These are phyloP conservation scores for Neoseiulus cucumeris DNA, from an alignment of 1,140 invertebrate species.

Conservation along the genomic window DNA sequence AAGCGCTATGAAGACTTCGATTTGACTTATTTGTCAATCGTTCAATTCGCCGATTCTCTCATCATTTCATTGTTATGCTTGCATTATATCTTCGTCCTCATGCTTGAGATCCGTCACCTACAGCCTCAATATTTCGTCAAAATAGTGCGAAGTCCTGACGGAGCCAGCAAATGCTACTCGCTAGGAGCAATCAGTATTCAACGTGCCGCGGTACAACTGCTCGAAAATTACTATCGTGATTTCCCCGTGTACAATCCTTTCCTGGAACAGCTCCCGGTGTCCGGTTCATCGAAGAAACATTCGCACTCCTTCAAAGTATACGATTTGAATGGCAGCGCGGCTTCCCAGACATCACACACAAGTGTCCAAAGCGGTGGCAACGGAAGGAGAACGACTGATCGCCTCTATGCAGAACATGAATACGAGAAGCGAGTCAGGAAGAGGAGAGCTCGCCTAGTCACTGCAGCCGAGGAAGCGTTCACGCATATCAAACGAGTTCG, in stretches of 20 bases:
- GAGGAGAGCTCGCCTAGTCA: constrained; percentile 60
- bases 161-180: constrained; percentile 44
- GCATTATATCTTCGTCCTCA: constrained; percentile 75
- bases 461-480: constrained; percentile 88
- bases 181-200: constrained; percentile 86
- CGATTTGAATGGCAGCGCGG: constrained; percentile 57
- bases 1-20: constrained; percentile 22
- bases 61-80: constrained; percentile 82
- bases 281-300: constrained; percentile 36
- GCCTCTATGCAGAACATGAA: constrained; percentile 93
- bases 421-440: constrained; percentile 81
- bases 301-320: constrained; percentile 33
- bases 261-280: constrained; percentile 50
- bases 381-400: constrained; percentile 34
- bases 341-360: constrained; percentile 13
- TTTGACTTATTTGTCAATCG: constrained; percentile 33
- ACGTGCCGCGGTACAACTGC: constrained; percentile 71
- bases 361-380: constrained; percentile 15
- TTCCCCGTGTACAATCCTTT: constrained; percentile 94
- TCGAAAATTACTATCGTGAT: constrained; percentile 86
- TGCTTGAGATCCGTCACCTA: constrained; percentile 74
- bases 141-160: constrained; percentile 78
- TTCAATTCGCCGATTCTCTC: constrained; percentile 69
- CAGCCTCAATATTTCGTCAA: constrained; percentile 75
- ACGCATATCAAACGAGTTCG: constrained; percentile 59